These are phyloP conservation scores for Notocelia uddmanniana DNA, from an alignment of 2,888 invertebrate genomes.

Conservation along the genomic window DNA sequence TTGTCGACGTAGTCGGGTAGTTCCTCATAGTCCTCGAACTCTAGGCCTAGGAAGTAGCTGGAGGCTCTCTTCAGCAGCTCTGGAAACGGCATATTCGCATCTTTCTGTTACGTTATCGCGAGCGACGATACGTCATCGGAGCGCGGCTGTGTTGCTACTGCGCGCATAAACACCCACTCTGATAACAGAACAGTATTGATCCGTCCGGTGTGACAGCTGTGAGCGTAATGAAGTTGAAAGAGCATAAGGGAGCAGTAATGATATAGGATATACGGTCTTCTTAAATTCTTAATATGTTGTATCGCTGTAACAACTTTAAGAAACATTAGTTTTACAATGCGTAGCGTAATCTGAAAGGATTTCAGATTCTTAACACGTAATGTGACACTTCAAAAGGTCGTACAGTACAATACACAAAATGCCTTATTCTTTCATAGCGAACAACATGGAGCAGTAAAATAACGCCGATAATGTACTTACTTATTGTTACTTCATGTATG, in stretches of 20 bases:
- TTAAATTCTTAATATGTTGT: not conserved
- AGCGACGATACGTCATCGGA: constrained; percentile 66
- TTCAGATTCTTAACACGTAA: not conserved
- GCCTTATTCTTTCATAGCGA: not conserved
- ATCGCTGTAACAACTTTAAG: constrained; percentile 8
- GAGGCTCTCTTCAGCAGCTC: constrained; percentile 92
- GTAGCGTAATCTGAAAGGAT: constrained; percentile 1
- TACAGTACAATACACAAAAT: not conserved
- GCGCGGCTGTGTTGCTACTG: constrained; percentile 72
- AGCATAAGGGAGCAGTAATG: not conserved
- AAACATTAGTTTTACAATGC: constrained; percentile 21
- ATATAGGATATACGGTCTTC: not conserved
- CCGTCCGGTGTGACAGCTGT: constrained; percentile 54
- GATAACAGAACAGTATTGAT: constrained; percentile 84
- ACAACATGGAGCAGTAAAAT: no score
- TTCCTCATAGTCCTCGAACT: constrained; percentile 86
- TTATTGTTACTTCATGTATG: no score
- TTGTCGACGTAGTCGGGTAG: constrained; percentile 91
- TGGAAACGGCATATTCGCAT: constrained; percentile 90
- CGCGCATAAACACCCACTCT: constrained; percentile 82
- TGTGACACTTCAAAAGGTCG: not conserved
- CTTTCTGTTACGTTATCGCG: constrained; percentile 53
- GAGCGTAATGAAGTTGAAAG: constrained; percentile 11
- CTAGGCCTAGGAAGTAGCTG: constrained; percentile 91
- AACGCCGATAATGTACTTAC: no score